Conservation (phyloP, 2,797 vertebrate species). For the Clarias laeviceps region DNA sequence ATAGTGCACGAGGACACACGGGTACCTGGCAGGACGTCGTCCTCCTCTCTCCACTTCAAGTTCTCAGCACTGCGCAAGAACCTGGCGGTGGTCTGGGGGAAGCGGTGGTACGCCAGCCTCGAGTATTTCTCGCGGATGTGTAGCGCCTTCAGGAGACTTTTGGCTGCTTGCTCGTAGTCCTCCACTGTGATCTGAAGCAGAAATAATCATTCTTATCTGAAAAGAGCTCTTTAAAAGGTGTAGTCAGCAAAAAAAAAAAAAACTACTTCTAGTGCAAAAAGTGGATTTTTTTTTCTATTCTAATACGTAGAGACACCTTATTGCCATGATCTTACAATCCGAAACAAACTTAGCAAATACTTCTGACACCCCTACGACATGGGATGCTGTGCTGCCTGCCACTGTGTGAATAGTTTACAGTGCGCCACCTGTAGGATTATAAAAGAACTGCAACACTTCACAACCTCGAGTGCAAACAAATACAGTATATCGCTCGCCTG, state of each 20-base stretch:
- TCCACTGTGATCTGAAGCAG: conserved; percentile 88
- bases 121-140: conserved; percentile 93
- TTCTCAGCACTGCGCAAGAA: conserved; percentile 78
- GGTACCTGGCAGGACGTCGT: conserved; percentile 87
- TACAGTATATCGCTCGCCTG: no score
- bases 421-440: no score
- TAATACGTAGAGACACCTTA: neutral
- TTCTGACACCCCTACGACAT: no score
- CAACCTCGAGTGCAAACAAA: no score
- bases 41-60: conserved; percentile 77
- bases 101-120: conserved; percentile 88
- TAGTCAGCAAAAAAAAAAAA: neutral
- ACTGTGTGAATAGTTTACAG: no score
- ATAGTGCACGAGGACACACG: neutral
- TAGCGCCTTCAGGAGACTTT: conserved; percentile 85
- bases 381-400: no score
- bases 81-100: conserved; percentile 81
- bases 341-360: no score
- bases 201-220: neutral
- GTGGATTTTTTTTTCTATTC: neutral
- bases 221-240: neutral
- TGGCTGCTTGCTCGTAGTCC: conserved; percentile 94
- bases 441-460: no score
- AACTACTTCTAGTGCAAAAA: neutral
- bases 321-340: neutral